Conservation (phyloP, 2,888 invertebrate species). For the Drosophila fulvimacula region DNA sequence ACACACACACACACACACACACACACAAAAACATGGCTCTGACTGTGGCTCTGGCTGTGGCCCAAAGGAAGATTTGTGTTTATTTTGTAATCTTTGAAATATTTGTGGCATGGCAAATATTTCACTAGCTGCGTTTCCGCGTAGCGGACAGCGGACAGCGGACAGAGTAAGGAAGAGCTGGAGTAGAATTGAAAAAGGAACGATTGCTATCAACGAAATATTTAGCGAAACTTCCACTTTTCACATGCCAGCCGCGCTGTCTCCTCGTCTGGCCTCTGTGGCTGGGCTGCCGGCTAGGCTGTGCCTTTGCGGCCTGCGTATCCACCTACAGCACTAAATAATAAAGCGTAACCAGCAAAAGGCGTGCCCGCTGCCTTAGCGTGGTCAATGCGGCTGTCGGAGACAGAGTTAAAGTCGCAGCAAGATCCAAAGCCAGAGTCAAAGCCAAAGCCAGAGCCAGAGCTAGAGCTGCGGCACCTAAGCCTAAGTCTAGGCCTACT, state of each 20-base stretch:
- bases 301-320: constrained; percentile 15
- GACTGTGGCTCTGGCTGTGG: constrained; percentile 9
- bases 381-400: constrained; percentile 35
- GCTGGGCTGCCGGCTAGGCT: neutral
- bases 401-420: constrained; percentile 28
- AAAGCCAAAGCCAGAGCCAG: constrained; percentile 16
- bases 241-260: constrained; percentile 47
- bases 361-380: constrained; percentile 64
- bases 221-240: constrained; percentile 76
- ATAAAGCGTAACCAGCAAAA: constrained; percentile 80
- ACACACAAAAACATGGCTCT: no score
- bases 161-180: neutral
- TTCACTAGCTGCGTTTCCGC: constrained; percentile 70
- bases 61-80: constrained; percentile 72
- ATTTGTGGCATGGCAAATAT: constrained; percentile 80
- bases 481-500: constrained; percentile 71
- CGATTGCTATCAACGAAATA: constrained; percentile 63
- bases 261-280: constrained; percentile 2
- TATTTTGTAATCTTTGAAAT: constrained; percentile 79
- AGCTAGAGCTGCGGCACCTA: constrained; percentile 48
- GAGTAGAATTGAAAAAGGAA: constrained; percentile 34
- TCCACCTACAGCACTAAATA: constrained; percentile 77
- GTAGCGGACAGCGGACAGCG: constrained; percentile 23
- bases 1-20: no score
- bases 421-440: constrained; percentile 33